Percentiles rank a stretch among this genome's conserved stretches.
Conservation (phyloP, 1,140 invertebrate genomes). For the Leptopilina clavipes region DNA sequence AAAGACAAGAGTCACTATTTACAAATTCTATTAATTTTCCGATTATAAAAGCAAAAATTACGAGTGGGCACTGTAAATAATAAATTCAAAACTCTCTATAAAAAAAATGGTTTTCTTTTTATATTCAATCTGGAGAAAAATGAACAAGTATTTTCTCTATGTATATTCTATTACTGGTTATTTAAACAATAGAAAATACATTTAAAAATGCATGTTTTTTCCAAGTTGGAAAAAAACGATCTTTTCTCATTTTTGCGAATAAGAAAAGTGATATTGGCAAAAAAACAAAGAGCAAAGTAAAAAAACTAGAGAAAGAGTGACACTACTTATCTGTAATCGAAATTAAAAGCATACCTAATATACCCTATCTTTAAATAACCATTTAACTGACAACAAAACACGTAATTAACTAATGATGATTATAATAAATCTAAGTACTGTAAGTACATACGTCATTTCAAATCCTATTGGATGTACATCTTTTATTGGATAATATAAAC, state of each 20-base stretch:
- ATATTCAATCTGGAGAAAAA: too few relatives aligned
- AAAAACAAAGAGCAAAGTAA: background rate
- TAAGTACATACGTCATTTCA: conserved; percentile 42
- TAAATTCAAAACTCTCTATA: too few relatives aligned
- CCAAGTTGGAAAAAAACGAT: background rate
- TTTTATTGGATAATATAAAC: conserved; percentile 20
- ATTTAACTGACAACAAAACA: conserved; percentile 41
- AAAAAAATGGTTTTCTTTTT: too few relatives aligned
- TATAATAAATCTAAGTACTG: conserved; percentile 47
- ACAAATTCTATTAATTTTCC: background rate
- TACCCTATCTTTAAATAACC: conserved; percentile 38
- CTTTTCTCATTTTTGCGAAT: too few relatives aligned
- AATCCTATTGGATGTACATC: conserved; percentile 24
- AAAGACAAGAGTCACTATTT: conserved; percentile 13
- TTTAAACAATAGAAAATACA: too few relatives aligned
- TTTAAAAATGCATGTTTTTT: background rate
- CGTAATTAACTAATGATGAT: conserved; percentile 45
- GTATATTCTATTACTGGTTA: too few relatives aligned
- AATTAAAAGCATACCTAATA: conserved; percentile 11
- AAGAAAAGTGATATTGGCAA: conserved; percentile 3
- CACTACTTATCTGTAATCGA: conserved; percentile 18
- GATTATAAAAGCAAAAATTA: background rate
- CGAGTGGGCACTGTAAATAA: too few relatives aligned
- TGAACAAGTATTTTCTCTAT: too few relatives aligned
- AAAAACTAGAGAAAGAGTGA: background rate